Base-by-base conservation (phyloP, 1,140 invertebrate species). In the Drosophila ironensis region DNA sequence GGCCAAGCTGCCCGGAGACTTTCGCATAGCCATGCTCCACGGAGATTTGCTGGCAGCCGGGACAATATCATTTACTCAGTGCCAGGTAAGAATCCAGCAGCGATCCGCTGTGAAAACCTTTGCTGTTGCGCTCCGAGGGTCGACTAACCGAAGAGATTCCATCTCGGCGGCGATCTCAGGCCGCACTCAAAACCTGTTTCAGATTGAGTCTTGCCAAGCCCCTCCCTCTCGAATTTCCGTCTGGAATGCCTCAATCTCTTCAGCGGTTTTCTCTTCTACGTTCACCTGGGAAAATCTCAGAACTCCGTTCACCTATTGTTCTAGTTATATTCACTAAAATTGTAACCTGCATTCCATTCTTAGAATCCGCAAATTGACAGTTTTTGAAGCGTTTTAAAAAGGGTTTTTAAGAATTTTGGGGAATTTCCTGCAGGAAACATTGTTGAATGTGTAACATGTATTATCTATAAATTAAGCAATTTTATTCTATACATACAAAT, bases 1-100 rank as follows among this genome's bases (percentile, higher is more conserved):
- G 27, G 68, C 51, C 40, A 80, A 59, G 44, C 46, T 88, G 11
- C 25, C 72, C 74, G 56, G 75, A 38, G 82, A 76, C 33, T 88
- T 88, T 50, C 86, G 86, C 86, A 88, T 88, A 19, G 7, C 22
- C n/a, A 7, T 59, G 24, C 19, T 22, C 6, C 33, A 22, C 14
- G 7, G 9, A 17, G 35, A 4, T 35, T 8, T 20, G 38, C 30
- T 33, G 7, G 44, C 16, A 40, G n/a, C 14, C 33, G 25, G 4
- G 12, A 3, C 3, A 12, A 4, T 14, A 7, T 5, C 11, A 44
- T 44, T 11, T 4, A 3, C 3, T 17, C 9, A 22, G 37, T 24
- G 9, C 11, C 41, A 61, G 41, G 6, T 28, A 42, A 14, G 7
- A 42, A 33, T 12, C 20, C 0, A 19, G 8, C 3, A 12, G 11